These are phyloP conservation scores for Rhagophthalmus giganteus DNA, from an alignment of 2,888 invertebrate species.

Conservation along the genomic window DNA sequence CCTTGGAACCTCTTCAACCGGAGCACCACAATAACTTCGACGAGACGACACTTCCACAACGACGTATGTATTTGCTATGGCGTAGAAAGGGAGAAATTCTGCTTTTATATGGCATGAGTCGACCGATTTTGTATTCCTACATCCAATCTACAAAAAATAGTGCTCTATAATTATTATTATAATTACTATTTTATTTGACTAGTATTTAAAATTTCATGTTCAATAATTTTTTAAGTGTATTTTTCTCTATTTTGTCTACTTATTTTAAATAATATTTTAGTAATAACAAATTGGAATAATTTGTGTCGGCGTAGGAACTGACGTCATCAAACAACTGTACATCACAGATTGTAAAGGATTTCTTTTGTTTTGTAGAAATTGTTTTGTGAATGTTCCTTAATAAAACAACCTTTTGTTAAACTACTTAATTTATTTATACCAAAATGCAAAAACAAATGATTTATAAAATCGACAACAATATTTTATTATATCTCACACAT, in stretches of 20 bases:
- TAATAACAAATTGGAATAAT: not conserved
- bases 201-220: not conserved
- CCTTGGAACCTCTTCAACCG: conserved; percentile 10
- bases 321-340: too few species aligned
- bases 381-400: too few species aligned
- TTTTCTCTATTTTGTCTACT: not conserved
- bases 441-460: too few species aligned
- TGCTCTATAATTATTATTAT: not conserved
- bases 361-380: too few species aligned
- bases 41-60: not conserved
- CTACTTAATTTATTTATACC: too few species aligned
- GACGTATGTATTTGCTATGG: too few species aligned
- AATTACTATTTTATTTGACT: not conserved
- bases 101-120: not conserved
- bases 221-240: not conserved
- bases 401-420: too few species aligned
- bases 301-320: too few species aligned
- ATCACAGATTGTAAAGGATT: too few species aligned
- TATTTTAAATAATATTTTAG: not conserved
- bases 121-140: not conserved
- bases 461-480: too few species aligned
- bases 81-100: not conserved
- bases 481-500: too few species aligned
- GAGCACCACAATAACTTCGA: conserved; percentile 30
- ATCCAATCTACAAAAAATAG: not conserved